phyloP scores from a whole-genome alignment of 2,888 invertebrate species.

The Cactoblastis cactorum region DNA sequence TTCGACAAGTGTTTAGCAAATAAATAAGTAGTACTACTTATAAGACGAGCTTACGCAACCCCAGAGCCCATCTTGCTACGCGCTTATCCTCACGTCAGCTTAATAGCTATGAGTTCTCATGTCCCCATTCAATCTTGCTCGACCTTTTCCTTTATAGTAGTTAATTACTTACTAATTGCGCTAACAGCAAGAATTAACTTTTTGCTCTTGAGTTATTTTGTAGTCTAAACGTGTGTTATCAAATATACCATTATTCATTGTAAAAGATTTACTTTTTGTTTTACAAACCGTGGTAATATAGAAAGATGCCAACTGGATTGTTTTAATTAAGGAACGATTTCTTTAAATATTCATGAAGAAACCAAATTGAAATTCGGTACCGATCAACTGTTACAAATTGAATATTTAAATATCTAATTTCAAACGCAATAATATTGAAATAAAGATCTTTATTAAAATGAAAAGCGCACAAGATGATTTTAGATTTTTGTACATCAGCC shows the following conservation, averaged over 20 bases:
- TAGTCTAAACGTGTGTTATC: too few relatives aligned
- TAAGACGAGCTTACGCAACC: too few relatives aligned
- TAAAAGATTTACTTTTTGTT: neutral
- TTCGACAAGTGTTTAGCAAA: too few relatives aligned
- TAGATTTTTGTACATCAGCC: too few relatives aligned
- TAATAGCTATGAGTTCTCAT: neutral
- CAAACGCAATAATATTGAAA: too few relatives aligned
- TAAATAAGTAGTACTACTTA: too few relatives aligned
- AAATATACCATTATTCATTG: too few relatives aligned
- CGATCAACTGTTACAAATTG: too few relatives aligned
- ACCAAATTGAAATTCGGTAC: neutral
- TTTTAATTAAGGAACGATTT: neutral
- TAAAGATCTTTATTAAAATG: too few relatives aligned
- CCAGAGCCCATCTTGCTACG: too few relatives aligned
- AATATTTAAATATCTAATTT: too few relatives aligned
- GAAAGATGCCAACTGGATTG: neutral
- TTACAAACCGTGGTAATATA: neutral
- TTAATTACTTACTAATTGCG: neutral
- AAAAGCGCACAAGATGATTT: too few relatives aligned
- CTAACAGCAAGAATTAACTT: conserved; percentile 8
- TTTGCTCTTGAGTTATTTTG: neutral
- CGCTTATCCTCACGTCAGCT: neutral
- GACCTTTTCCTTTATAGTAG: neutral
- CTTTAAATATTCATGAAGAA: neutral
- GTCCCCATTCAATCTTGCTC: conserved; percentile 8